Evolutionary conservation across 92 coral and sea anemone genomes (phyloP), one percentile per base, ranked within the genome.

Genomic region (Porites lobata): DNA sequence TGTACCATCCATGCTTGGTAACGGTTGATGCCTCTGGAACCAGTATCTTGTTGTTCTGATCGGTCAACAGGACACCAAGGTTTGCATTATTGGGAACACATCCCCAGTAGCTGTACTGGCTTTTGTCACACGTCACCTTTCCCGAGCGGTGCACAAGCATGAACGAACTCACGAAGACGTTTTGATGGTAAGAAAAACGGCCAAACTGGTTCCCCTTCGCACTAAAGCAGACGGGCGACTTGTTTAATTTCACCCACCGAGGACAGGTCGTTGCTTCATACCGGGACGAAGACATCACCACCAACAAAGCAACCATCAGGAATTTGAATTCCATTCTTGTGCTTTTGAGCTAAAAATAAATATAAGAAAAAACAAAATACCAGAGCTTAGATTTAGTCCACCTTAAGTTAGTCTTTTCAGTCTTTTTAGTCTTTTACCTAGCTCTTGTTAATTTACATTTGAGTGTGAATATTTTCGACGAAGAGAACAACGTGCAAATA

Each of bases 191-290:
- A 43, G 72, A 6, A 67, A 67, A 67, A 20, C 43, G 29, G 24
- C 72, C 72, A 14, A 6, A 67, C 72, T 67, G 72, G 43, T 67
- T 67, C 8, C 43, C 72, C 43, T 26, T 57, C 38, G 86, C 78
- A 7, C 86, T 79, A 22, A 71, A 82, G 69, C 78, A 82, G 61
- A 82, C 86, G 17, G 86, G 86, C 2, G 69, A 32, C 61, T 57
- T 57, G 58, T 82, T 82, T 4, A 82, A 68, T 61, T 82, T 82
- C 78, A 56, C 69, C 79, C 79, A 82, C 18, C 32, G 78, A 71
- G 77, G 69, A 24, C 78, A 82, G 11, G 61, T 65, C 54, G 21
- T 19, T 19, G 75, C 72, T 9, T n/a, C 18, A 26, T 17, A 51
- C 19, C 18, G 54, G 3, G 50, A 12, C 8, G 51, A 14, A 43